Conservation (phyloP, 2,888 invertebrate genomes). For the Campaea margaritaria region DNA sequence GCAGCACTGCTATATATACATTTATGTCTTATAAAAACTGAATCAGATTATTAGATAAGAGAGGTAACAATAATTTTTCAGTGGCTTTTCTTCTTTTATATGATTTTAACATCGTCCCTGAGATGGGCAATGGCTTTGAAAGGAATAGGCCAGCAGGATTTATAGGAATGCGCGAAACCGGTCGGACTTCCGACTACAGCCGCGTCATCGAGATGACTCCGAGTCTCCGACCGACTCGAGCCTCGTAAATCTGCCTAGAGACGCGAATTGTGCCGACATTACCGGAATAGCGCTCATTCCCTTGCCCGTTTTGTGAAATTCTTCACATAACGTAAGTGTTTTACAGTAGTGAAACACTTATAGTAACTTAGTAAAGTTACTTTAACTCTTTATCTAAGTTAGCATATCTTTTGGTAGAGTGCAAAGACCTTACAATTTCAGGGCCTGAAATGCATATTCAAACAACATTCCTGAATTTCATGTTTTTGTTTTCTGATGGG, state of each 20-base stretch:
- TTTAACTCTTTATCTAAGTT: background rate
- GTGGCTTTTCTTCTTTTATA: too few species aligned
- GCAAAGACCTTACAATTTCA: background rate
- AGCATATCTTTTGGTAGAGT: background rate
- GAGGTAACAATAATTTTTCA: too few species aligned
- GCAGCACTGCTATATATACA: too few species aligned
- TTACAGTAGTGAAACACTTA: too few species aligned
- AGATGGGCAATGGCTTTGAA: too few species aligned
- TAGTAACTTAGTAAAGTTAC: too few species aligned
- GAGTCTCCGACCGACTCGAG: slow-evolving; percentile 26
- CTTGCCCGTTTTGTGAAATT: slow-evolving; percentile 31
- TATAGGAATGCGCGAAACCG: slow-evolving; percentile 74
- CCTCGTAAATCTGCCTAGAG: slow-evolving; percentile 40
- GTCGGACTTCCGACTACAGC: slow-evolving; percentile 66
- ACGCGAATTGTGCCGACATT: slow-evolving; percentile 37
- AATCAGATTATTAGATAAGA: too few species aligned
- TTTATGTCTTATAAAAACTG: too few species aligned
- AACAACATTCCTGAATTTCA: too few species aligned
- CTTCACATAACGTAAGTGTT: slow-evolving; percentile 18
- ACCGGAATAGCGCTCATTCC: slow-evolving; percentile 43
- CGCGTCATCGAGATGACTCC: slow-evolving; percentile 39
- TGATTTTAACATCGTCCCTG: too few species aligned
- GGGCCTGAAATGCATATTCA: too few species aligned
- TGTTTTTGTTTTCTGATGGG: too few species aligned
- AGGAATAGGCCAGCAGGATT: slow-evolving; percentile 55